These are phyloP conservation scores for Pocillopora verrucosa DNA, from an alignment of 64 coral and sea anemone species.

Conservation along the genomic window DNA sequence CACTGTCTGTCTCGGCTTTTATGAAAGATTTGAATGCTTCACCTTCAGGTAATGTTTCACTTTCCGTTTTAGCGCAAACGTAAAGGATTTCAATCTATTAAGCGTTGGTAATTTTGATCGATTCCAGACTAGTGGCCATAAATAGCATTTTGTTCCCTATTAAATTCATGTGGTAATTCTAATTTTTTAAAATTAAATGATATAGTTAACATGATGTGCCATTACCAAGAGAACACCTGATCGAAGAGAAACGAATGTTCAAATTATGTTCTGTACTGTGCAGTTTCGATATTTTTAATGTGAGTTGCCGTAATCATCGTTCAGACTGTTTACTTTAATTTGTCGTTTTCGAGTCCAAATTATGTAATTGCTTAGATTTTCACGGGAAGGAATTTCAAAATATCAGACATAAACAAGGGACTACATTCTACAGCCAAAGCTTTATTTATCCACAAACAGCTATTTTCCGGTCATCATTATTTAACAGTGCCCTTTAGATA, in stretches of 20 bases:
- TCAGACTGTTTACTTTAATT: neutral
- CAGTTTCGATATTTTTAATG: too few relatives aligned
- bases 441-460: neutral
- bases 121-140: neutral
- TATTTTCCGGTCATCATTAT: neutral
- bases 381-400: neutral
- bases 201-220: neutral
- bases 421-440: neutral
- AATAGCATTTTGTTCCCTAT: neutral
- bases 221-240: too few relatives aligned
- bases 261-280: too few relatives aligned
- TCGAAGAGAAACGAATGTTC: neutral
- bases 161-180: neutral
- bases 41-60: neutral
- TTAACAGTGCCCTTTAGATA: neutral
- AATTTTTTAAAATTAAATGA: slow-evolving; percentile 1
- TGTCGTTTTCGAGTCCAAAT: neutral
- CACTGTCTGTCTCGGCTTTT: neutral
- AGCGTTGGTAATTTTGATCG: neutral
- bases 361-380: neutral
- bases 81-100: neutral
- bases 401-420: neutral
- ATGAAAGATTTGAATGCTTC: neutral
- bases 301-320: too few relatives aligned
- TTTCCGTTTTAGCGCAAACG: neutral